Evolutionary conservation across 2,113 vertebrate genomes (phyloP).

Genomic region (Hylia prasina): DNA sequence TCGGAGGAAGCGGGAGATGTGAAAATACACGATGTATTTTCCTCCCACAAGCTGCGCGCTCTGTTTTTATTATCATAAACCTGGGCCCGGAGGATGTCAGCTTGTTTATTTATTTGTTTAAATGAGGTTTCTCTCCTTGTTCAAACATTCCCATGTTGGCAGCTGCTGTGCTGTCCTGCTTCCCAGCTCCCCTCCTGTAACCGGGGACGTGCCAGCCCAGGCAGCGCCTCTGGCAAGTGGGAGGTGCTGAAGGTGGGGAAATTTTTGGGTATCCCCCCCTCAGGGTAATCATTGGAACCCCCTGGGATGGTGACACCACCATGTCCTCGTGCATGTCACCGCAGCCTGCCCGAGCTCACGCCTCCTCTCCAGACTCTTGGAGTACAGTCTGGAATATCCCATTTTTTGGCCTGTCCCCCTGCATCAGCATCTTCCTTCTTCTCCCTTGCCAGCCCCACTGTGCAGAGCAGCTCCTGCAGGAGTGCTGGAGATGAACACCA

Average conservation of each 20-base stretch:
- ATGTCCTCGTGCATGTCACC: accelerated
- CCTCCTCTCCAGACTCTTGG: background rate
- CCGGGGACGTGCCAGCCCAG: background rate
- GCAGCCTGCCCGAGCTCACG: accelerated
- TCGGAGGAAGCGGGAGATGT: constrained; percentile 68
- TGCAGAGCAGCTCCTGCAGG: background rate
- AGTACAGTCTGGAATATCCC: background rate
- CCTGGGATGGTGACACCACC: background rate
- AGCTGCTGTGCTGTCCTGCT: background rate
- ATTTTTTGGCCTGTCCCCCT: background rate
- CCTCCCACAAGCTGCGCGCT: constrained; percentile 50
- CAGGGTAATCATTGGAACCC: background rate
- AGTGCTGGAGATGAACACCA: background rate
- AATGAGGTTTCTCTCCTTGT: constrained; percentile 37
- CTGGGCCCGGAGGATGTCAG: constrained; percentile 65
- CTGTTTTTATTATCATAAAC: constrained; percentile 72
- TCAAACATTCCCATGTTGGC: constrained; percentile 45
- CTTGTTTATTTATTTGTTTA: constrained; percentile 69
- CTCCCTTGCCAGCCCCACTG: accelerated
- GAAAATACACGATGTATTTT: constrained; percentile 72
- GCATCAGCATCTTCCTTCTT: accelerated
- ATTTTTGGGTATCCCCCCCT: background rate
- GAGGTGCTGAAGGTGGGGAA: background rate
- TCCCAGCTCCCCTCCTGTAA: background rate
- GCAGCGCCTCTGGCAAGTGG: accelerated